phyloP scores from a whole-genome alignment of 2,888 invertebrate species.

The Drosophila heteroneura region DNA sequence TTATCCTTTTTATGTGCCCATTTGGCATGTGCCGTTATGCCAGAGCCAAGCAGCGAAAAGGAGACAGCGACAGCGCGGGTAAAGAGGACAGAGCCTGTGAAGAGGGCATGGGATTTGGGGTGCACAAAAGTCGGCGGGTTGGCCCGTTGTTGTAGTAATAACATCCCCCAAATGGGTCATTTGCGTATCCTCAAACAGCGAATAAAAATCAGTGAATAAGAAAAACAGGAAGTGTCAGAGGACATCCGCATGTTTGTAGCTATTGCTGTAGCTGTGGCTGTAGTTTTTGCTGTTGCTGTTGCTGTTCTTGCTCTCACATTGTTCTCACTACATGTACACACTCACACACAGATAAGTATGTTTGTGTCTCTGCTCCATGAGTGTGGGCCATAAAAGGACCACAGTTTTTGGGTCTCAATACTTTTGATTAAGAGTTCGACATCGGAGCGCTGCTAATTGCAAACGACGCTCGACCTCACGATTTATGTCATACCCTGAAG shows the following conservation, averaged over 20 bases:
- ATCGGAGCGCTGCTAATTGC: constrained; percentile 74
- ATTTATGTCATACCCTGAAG: constrained; percentile 71
- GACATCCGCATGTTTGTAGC: constrained; percentile 81
- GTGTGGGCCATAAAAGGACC: constrained; percentile 68
- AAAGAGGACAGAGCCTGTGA: background rate
- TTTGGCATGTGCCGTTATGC: constrained; percentile 83
- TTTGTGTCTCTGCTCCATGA: constrained; percentile 15
- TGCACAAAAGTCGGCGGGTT: constrained; percentile 54
- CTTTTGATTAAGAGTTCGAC: constrained; percentile 80
- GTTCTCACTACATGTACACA: constrained; percentile 37
- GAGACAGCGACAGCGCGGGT: background rate
- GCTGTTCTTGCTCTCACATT: constrained; percentile 34
- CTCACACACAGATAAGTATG: background rate
- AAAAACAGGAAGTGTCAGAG: constrained; percentile 84
- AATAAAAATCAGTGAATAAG: constrained; percentile 85
- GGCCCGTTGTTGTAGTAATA: constrained; percentile 77
- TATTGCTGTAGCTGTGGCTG: constrained; percentile 8
- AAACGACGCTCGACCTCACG: constrained; percentile 71
- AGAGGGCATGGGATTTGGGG: constrained; percentile 4
- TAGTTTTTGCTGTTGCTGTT: constrained; percentile 13
- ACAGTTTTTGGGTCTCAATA: constrained; percentile 69
- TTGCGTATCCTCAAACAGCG: constrained; percentile 85
- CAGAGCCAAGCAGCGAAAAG: constrained; percentile 52
- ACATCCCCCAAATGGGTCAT: constrained; percentile 86
- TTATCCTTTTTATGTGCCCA: constrained; percentile 85